These are phyloP conservation scores for Mycalesis mineus DNA, from an alignment of 2,888 invertebrate species.

Conservation along the genomic window DNA sequence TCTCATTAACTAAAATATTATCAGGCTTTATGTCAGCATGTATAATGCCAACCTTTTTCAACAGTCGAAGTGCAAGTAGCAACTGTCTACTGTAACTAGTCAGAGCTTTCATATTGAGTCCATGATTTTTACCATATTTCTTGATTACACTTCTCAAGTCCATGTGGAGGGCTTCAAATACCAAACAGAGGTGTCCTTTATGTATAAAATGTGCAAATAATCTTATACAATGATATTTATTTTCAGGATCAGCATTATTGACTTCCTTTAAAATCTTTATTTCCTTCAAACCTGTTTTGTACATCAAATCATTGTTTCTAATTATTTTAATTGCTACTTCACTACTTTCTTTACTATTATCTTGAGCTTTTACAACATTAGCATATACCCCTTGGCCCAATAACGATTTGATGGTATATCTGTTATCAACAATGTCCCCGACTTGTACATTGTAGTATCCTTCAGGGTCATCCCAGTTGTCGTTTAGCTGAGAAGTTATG, in stretches of 20 bases:
- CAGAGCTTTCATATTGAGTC: conserved; percentile 96
- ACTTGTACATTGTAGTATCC: conserved; percentile 97
- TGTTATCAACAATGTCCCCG: conserved; percentile 89
- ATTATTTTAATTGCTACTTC: conserved; percentile 99
- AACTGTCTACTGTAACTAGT: conserved; percentile 97
- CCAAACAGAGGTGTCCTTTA: conserved; percentile 98
- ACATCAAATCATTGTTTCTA: conserved; percentile 99
- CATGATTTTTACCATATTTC: conserved; percentile 97
- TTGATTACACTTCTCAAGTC: conserved; percentile 93
- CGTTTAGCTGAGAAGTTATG: conserved; percentile 91
- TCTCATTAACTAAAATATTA: conserved; percentile 98
- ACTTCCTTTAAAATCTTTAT: conserved; percentile 93
- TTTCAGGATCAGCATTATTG: conserved; percentile 96
- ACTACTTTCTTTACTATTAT: conserved; percentile 87
- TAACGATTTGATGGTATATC: conserved; percentile 96
- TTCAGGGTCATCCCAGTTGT: conserved; percentile 99
- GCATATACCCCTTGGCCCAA: conserved; percentile 99
- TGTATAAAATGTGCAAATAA: conserved; percentile 94
- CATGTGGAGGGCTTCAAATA: conserved; percentile 97
- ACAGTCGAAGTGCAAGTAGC: conserved; percentile 91
- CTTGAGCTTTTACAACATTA: conserved; percentile 95
- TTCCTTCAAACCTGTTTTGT: conserved; percentile 97
- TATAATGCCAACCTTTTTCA: conserved; percentile 95
- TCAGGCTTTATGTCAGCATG: conserved; percentile 99
- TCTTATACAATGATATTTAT: conserved; percentile 96